phyloP scores from a whole-genome alignment of 2,113 vertebrate species.

The Triplophysa dalaica region DNA sequence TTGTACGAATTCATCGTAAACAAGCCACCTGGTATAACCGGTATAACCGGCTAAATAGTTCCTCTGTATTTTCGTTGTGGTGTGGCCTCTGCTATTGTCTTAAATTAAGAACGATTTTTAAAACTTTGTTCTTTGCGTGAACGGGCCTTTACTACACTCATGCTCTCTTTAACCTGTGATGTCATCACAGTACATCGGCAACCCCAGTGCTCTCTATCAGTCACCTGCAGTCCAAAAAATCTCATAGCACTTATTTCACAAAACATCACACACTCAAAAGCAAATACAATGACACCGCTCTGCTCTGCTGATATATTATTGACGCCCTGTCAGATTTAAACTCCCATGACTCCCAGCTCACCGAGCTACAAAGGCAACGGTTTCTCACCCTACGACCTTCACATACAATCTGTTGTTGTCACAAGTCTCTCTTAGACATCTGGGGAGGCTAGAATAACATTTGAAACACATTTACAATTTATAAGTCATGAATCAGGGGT shows the following conservation, averaged over 20 bases:
- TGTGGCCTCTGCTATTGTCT: too few relatives aligned
- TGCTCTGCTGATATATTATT: conserved; percentile 20
- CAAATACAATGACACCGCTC: background rate
- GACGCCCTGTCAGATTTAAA: conserved; percentile 5
- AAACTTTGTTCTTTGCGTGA: too few relatives aligned
- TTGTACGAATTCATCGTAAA: too few relatives aligned
- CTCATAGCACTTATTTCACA: background rate
- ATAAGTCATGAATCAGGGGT: background rate
- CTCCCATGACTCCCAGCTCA: conserved; percentile 1
- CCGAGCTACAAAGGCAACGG: background rate
- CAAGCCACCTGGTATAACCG: too few relatives aligned
- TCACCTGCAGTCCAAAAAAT: background rate
- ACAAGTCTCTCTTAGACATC: background rate
- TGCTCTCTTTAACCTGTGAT: background rate
- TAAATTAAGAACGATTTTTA: too few relatives aligned
- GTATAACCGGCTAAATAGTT: too few relatives aligned
- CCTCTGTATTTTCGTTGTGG: too few relatives aligned
- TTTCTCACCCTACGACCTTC: background rate
- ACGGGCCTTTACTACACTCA: background rate
- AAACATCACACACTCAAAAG: background rate
- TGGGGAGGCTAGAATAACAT: background rate
- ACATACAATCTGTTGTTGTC: background rate
- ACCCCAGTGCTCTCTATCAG: background rate
- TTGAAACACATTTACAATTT: background rate
- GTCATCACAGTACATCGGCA: background rate